These are phyloP conservation scores for Heliothis subflexa DNA, from an alignment of 1,140 invertebrate species.

Conservation along the genomic window DNA sequence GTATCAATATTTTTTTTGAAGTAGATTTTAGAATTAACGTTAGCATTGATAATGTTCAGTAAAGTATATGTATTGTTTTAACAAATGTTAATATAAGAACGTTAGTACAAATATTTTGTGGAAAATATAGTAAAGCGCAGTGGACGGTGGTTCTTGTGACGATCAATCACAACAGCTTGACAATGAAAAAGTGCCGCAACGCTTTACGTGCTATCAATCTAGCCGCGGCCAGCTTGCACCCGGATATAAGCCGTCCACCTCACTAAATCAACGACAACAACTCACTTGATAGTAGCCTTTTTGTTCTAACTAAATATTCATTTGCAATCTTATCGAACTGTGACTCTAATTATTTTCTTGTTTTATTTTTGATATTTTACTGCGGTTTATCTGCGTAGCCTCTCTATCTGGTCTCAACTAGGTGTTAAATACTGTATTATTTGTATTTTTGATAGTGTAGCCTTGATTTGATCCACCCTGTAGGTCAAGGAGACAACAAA, in stretches of 20 bases:
- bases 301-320: conserved; percentile 10
- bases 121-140: conserved; percentile 24
- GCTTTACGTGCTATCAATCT: conserved; percentile 40
- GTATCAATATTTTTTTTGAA: too few species aligned
- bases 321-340: neutral
- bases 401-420: too few species aligned
- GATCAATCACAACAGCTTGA: conserved; percentile 40
- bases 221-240: conserved; percentile 13
- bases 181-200: conserved; percentile 42
- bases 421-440: too few species aligned
- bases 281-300: conserved; percentile 23
- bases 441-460: too few species aligned
- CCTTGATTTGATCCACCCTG: too few species aligned
- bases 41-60: too few species aligned
- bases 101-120: neutral
- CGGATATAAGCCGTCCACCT: conserved; percentile 40
- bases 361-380: neutral
- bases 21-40: too few species aligned
- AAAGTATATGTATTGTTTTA: neutral
- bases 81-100: neutral
- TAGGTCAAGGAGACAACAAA: too few species aligned
- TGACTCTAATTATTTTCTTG: neutral
- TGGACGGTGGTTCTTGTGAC: conserved; percentile 10
- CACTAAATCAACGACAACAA: conserved; percentile 42
- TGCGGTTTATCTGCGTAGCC: too few species aligned